These are phyloP conservation scores for Gouania willdenowi DNA, from an alignment of 2,797 vertebrate genomes.

Conservation along the genomic window DNA sequence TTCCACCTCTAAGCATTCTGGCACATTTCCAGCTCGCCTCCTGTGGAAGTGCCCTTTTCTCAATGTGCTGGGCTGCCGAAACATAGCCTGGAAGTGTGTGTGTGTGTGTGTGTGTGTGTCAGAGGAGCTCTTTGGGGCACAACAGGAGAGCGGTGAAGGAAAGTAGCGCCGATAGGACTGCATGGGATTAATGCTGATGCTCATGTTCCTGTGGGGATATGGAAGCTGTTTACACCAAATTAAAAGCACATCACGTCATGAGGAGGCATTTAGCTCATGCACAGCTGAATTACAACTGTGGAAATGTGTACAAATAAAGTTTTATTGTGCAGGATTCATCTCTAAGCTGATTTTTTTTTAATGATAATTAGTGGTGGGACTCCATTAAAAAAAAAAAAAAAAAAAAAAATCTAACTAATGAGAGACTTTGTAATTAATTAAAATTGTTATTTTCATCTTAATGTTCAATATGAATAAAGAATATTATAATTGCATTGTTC, in stretches of 20 bases:
- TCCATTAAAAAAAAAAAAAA: no score
- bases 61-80: conserved; percentile 21
- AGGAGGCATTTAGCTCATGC: background rate
- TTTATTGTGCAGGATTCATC: no score
- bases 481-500: no score
- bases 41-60: background rate
- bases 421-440: no score
- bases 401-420: no score
- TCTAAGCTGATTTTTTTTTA: no score
- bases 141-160: conserved; percentile 30
- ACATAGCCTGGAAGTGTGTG: conserved; percentile 10
- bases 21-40: conserved; percentile 10
- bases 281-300: conserved; percentile 6
- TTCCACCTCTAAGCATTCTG: conserved; percentile 18
- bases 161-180: conserved; percentile 29
- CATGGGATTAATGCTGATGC: conserved; percentile 37
- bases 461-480: no score
- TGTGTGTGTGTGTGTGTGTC: conserved; percentile 16
- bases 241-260: conserved; percentile 11
- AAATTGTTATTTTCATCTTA: no score
- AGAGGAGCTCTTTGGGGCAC: conserved; percentile 28
- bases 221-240: conserved; percentile 35
- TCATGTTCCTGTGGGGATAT: conserved; percentile 22
- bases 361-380: no score
- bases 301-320: no score